Conservation (phyloP, 35 echinoderm and acorn worm genomes). For the Lytechinus pictus region DNA sequence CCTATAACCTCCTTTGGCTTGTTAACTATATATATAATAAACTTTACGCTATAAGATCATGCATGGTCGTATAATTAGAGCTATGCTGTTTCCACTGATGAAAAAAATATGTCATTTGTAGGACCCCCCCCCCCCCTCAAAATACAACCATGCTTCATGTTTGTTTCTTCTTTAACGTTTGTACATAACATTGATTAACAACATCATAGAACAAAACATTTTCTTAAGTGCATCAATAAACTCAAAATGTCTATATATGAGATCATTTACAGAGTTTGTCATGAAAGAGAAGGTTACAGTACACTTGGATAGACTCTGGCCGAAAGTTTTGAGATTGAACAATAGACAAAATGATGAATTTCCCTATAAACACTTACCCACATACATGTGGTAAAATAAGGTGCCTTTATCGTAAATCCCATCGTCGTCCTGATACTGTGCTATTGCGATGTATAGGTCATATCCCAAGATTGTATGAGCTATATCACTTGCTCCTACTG, state of each 20-base stretch:
- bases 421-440: neutral
- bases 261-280: neutral
- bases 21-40: too few species aligned
- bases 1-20: too few species aligned
- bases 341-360: too few species aligned
- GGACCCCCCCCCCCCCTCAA: neutral
- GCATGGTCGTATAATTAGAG: too few species aligned
- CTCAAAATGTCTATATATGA: neutral
- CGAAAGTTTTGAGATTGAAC: too few species aligned
- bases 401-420: neutral
- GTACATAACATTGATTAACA: neutral
- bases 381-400: slow-evolving; percentile 13
- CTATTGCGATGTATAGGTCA: neutral
- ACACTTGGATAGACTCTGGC: too few species aligned
- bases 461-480: neutral
- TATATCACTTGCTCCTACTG: neutral
- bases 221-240: neutral
- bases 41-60: too few species aligned
- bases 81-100: too few species aligned
- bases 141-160: neutral
- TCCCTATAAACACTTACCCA: neutral
- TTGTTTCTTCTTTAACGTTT: neutral
- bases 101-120: too few species aligned
- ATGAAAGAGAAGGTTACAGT: too few species aligned
- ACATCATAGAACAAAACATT: too few species aligned